These are phyloP conservation scores for Amphibalanus amphitrite DNA, from an alignment of 1,140 invertebrate genomes.

Conservation along the genomic window DNA sequence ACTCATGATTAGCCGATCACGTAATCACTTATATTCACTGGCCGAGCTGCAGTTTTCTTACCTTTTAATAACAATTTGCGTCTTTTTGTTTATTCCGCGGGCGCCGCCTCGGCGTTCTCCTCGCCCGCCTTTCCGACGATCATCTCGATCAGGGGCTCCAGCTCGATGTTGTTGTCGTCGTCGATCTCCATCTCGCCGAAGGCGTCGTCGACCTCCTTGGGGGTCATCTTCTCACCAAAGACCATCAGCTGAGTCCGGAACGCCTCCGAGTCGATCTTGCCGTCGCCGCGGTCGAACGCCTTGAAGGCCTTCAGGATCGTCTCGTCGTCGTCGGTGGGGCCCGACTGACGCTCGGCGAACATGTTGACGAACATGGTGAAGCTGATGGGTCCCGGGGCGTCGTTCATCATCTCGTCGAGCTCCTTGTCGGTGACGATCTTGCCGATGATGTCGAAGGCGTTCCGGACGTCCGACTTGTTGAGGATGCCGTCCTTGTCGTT, in stretches of 20 bases:
- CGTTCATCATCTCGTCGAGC: conserved; percentile 73
- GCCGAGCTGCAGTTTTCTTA: too few species aligned
- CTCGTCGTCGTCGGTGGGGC: conserved; percentile 33
- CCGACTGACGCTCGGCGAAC: conserved; percentile 46
- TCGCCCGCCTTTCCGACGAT: conserved; percentile 63
- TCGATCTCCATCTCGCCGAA: conserved; percentile 90
- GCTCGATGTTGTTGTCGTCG: conserved; percentile 82
- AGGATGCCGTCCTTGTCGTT: conserved; percentile 96
- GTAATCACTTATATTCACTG: too few species aligned
- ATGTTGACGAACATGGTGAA: conserved; percentile 85
- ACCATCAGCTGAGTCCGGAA: conserved; percentile 84
- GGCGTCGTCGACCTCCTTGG: conserved; percentile 81
- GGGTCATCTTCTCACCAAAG: conserved; percentile 90
- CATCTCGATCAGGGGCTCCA: conserved; percentile 65
- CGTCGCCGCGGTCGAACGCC: conserved; percentile 78
- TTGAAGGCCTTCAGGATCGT: conserved; percentile 72
- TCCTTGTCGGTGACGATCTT: conserved; percentile 75
- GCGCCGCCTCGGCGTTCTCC: neutral
- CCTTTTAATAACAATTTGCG: too few species aligned
- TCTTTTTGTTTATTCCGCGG: neutral
- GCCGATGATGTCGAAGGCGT: conserved; percentile 86
- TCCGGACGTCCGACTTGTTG: conserved; percentile 84
- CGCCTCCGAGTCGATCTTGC: conserved; percentile 44
- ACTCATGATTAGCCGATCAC: too few species aligned
- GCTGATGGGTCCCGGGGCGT: conserved; percentile 82